These are phyloP conservation scores for Dinocampus coccinellae DNA, from an alignment of 2,888 invertebrate species.

Conservation along the genomic window DNA sequence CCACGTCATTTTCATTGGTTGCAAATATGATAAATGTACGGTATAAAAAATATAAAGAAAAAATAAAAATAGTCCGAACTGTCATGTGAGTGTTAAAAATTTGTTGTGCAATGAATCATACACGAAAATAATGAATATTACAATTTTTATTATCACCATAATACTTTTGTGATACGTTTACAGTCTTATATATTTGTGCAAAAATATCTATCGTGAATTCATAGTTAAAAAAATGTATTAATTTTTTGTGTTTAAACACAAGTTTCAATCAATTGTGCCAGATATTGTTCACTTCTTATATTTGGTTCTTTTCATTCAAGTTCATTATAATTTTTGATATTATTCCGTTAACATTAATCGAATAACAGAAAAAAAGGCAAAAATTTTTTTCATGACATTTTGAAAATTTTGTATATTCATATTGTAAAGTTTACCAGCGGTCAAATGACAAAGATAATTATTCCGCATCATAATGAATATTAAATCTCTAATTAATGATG, in stretches of 20 bases:
- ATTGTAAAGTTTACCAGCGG: slow-evolving; percentile 36
- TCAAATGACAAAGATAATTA: slow-evolving; percentile 29
- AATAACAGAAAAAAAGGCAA: slow-evolving; percentile 35
- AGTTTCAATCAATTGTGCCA: no score
- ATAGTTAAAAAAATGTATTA: not conserved
- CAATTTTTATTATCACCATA: not conserved
- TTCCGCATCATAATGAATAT: slow-evolving; percentile 34
- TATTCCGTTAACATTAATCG: slow-evolving; percentile 27
- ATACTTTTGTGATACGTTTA: no score
- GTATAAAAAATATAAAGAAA: no score
- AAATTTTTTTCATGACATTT: slow-evolving; percentile 30
- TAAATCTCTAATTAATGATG: slow-evolving; percentile 25
- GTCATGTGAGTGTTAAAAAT: no score
- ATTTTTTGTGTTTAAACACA: not conserved
- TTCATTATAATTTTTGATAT: not conserved
- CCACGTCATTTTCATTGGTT: no score
- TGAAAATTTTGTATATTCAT: slow-evolving; percentile 31
- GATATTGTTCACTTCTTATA: not conserved
- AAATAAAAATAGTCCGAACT: no score
- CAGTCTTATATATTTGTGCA: no score
- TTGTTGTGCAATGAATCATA: no score
- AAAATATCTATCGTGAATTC: not conserved
- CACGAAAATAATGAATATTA: no score
- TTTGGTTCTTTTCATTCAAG: no score
- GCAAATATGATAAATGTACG: no score